Base-by-base conservation (phyloP, 2,888 invertebrate species). In the Corythucha ciliata region DNA sequence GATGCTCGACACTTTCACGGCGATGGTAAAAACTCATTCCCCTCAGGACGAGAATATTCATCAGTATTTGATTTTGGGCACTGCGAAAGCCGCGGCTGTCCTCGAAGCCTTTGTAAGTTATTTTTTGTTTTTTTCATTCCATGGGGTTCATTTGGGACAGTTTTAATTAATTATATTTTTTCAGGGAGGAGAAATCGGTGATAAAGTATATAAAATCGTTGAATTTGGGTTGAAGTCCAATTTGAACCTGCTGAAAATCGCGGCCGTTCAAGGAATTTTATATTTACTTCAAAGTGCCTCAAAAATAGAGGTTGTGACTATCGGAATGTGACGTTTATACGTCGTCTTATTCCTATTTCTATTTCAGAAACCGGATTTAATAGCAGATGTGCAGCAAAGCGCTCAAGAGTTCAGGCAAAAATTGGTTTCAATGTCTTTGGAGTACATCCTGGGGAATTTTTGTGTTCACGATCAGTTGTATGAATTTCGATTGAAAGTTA, bases 21-120 rank as follows among this genome's bases (percentile, higher is more conserved):
- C 80, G 58, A 65, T 81, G 39, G 75, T 81, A 22, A 79, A 77
- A 62, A 69, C 70, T 52, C 82, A 85, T 64, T 75, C 79, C 14
- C 69, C 72, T 49, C 86, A 88, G 65, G 87, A 89, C 68, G 84
- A 85, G 63, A 74, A 87, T 52, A 69, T 85, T 22, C 78, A 79
- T 69, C 82, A 83, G 59, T 80, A 81, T 65, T 67, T 83, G 18
- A 73, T 78, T 14, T 69, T 82, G 6, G 80, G 78, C 2, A 72
- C 78, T 16, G 79, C 80, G 62, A 83, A 83, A 68, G 74, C 81
- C 5, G 76, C 78, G 2, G 79, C 81, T 40, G 76, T 82, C 39
- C 68, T 81, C 47, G 74, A 74, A 25, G 74, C 78, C 63, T 45
- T 55, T 34, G 76, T 75, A 66, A 63, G 69, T 63, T 6, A 10